Evolutionary conservation across 2,113 vertebrate species (phyloP).

Genomic region (Patagioenas fasciata): DNA sequence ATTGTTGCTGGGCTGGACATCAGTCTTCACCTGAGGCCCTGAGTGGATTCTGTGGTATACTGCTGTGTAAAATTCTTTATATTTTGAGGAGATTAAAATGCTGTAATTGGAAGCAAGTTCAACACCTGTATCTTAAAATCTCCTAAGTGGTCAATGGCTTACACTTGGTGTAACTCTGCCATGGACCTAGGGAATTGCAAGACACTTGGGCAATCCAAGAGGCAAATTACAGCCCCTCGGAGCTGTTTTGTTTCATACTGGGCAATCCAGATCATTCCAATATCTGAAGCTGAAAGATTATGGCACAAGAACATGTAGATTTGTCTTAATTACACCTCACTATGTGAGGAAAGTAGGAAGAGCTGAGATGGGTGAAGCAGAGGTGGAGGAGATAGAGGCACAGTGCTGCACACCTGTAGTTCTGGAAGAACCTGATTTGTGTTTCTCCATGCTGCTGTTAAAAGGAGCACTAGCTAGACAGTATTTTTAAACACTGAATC

Average conservation of each 20-base stretch:
- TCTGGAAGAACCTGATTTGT: not conserved
- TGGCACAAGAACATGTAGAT: no score
- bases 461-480: not conserved
- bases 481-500: not conserved
- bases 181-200: not conserved
- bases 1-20: not conserved
- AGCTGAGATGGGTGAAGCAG: not conserved
- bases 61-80: not conserved
- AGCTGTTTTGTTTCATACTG: not conserved
- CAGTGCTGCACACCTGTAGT: fast-evolving
- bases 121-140: not conserved
- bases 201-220: not conserved
- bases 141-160: not conserved
- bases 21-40: not conserved
- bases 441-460: fast-evolving
- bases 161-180: not conserved
- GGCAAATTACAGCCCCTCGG: not conserved
- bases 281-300: not conserved
- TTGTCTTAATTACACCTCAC: not conserved
- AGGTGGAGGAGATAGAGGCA: not conserved
- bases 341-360: not conserved
- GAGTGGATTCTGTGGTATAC: not conserved
- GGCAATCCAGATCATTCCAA: not conserved
- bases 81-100: not conserved
- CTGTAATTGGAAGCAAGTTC: not conserved